Evolutionary conservation across 2,113 vertebrate species (phyloP).

Genomic region (rat (Rattus norvegicus)): GRCr8 NC_086028.1:98629501-98630000

Average conservation of each 20-base stretch:
- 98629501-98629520: background rate
- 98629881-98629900: background rate
- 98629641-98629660: background rate
- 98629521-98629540: background rate
- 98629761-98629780: too few relatives aligned
- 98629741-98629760: too few relatives aligned
- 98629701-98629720: too few relatives aligned
- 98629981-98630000: constrained; percentile 11
- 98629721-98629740: too few relatives aligned
- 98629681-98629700: too few relatives aligned
- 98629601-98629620: background rate
- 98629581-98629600: background rate
- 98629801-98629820: too few relatives aligned
- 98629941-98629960: background rate
- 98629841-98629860: background rate
- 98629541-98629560: background rate
- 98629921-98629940: background rate
- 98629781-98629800: too few relatives aligned
- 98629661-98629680: too few relatives aligned
- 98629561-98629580: background rate
- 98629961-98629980: background rate
- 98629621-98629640: background rate
- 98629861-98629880: background rate
- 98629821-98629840: too few relatives aligned
- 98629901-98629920: background rate